phyloP scores from a whole-genome alignment of 1,140 invertebrate genomes.

The Pseudobourletiella spinata region DNA sequence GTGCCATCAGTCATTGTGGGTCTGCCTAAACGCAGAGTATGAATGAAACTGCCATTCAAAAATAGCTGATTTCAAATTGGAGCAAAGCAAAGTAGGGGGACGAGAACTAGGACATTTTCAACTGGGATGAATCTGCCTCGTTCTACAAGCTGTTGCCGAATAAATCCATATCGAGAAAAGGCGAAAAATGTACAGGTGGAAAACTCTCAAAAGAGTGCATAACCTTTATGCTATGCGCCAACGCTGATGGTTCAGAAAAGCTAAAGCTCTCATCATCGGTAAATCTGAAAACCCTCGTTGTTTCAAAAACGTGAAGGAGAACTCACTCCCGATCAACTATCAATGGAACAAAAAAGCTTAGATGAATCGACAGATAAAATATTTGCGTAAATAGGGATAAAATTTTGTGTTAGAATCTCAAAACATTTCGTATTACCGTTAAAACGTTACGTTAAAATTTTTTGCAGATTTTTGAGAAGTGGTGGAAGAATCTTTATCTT shows the following conservation, averaged over 20 bases:
- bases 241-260: conserved; percentile 44
- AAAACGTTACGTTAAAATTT: too few species aligned
- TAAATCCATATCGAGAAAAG: conserved; percentile 33
- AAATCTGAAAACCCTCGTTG: conserved; percentile 44
- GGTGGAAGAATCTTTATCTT: conserved; percentile 19
- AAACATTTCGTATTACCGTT: too few species aligned
- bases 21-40: too few species aligned
- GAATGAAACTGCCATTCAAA: too few species aligned
- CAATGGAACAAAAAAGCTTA: conserved; percentile 44
- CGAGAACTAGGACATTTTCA: conserved; percentile 40
- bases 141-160: conserved; percentile 38
- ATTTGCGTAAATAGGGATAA: too few species aligned
- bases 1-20: too few species aligned
- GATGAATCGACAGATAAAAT: conserved; percentile 43
- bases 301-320: conserved; percentile 41
- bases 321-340: conserved; percentile 41
- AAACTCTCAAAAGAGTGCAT: conserved; percentile 44
- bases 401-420: too few species aligned
- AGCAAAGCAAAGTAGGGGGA: too few species aligned
- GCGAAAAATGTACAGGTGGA: conserved; percentile 37
- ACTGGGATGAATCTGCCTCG: conserved; percentile 38
- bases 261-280: conserved; percentile 43
- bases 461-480: too few species aligned
- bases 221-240: conserved; percentile 43
- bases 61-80: too few species aligned